Percentiles rank a stretch among this genome's conserved stretches.
Conservation (phyloP, 1,140 invertebrate species). For the Teleopsis dalmanni region DNA sequence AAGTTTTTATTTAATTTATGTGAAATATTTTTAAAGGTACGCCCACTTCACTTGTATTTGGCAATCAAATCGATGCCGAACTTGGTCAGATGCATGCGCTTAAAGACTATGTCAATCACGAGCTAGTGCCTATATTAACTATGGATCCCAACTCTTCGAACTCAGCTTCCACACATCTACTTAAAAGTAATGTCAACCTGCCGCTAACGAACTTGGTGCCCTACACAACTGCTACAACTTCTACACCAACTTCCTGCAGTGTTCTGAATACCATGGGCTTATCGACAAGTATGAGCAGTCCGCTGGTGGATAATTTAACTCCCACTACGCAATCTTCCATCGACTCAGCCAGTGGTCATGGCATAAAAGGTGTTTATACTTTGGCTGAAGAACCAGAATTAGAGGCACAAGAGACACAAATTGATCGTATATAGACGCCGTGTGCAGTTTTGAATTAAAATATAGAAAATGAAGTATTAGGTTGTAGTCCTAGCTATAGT, state of each 20-base stretch:
- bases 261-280: neutral
- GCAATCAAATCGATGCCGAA: conserved; percentile 11
- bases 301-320: conserved; percentile 26
- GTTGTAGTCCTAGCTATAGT: too few relatives aligned
- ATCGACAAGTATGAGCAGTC: conserved; percentile 20
- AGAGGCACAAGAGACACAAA: conserved; percentile 47
- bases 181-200: conserved; percentile 11
- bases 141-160: conserved; percentile 36
- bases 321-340: conserved; percentile 24
- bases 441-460: neutral
- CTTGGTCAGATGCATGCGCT: conserved; percentile 14
- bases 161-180: conserved; percentile 12
- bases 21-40: conserved; percentile 44
- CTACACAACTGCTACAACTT: neutral
- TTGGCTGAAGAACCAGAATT: conserved; percentile 57
- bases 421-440: conserved; percentile 27
- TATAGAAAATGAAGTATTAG: neutral
- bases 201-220: conserved; percentile 8
- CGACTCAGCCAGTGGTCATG: conserved; percentile 9
- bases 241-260: neutral
- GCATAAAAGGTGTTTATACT: conserved; percentile 53
- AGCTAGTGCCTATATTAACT: conserved; percentile 41
- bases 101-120: conserved; percentile 41
- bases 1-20: neutral
- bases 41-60: conserved; percentile 49